Evolutionary conservation across 2,113 vertebrate species (phyloP).

Genomic region (Microtus oregoni): DNA sequence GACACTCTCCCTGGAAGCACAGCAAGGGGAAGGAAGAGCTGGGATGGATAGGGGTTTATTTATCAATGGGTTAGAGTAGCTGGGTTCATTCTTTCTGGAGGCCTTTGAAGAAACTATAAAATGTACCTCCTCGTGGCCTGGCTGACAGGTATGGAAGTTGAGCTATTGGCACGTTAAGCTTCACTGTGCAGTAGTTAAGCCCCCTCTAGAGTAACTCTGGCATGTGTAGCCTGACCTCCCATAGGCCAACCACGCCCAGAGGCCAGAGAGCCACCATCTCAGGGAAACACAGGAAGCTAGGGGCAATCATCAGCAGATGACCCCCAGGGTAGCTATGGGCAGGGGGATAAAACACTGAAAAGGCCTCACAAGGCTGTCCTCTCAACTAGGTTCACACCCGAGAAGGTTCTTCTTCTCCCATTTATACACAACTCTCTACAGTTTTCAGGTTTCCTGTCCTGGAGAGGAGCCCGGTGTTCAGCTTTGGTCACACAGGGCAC

Average conservation of each 20-base stretch:
- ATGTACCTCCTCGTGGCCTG: not conserved
- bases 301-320: not conserved
- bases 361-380: not conserved
- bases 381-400: not conserved
- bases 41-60: not conserved
- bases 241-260: not conserved
- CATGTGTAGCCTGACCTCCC: constrained; percentile 13
- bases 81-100: not conserved
- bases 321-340: not conserved
- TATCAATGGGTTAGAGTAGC: not conserved
- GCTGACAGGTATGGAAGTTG: not conserved
- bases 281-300: not conserved
- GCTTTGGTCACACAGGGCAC: not conserved
- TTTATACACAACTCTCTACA: not conserved
- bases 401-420: rapidly evolving
- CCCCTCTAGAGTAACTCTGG: not conserved
- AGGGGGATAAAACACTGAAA: not conserved
- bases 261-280: not conserved
- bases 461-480: not conserved
- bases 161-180: not conserved
- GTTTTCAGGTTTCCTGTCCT: not conserved
- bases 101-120: not conserved
- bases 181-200: not conserved
- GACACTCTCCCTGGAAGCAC: not conserved
- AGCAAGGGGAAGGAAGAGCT: not conserved